These are phyloP conservation scores for Aspidapion aeneum DNA, from an alignment of 2,888 invertebrate species.

Conservation along the genomic window DNA sequence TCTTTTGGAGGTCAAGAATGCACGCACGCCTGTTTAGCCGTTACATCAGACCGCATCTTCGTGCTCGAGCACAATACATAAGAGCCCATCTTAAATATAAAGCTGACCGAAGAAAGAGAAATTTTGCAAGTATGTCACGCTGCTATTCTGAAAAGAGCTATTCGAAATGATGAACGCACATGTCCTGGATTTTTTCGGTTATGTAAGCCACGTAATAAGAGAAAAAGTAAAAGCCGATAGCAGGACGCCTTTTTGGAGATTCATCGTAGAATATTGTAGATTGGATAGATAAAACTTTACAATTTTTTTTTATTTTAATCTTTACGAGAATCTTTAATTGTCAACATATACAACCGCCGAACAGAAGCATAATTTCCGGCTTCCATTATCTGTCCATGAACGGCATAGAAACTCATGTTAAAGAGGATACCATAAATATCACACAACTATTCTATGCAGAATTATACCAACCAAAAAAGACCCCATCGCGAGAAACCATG, in stretches of 20 bases:
- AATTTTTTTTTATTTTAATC: too few species aligned
- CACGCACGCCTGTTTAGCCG: not conserved
- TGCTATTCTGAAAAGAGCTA: conserved; percentile 5
- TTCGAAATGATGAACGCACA: conserved; percentile 19
- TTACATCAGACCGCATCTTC: not conserved
- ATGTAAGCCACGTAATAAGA: conserved; percentile 15
- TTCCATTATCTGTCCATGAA: too few species aligned
- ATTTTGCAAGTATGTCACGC: conserved; percentile 29
- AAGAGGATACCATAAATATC: too few species aligned
- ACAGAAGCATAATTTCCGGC: too few species aligned
- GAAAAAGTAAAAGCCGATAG: conserved; percentile 8
- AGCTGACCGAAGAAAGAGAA: conserved; percentile 23
- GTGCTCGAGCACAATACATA: too few species aligned
- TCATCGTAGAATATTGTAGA: not conserved
- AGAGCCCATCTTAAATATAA: not conserved
- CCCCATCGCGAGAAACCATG: too few species aligned
- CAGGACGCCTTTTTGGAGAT: not conserved
- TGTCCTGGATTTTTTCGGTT: conserved; percentile 12
- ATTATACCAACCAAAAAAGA: too few species aligned
- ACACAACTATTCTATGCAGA: too few species aligned
- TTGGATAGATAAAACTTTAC: too few species aligned
- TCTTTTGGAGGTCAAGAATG: conserved; percentile 18
- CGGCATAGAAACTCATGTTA: too few species aligned
- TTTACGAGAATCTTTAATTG: too few species aligned
- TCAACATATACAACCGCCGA: too few species aligned